Base-by-base conservation (phyloP, 2,797 vertebrate species). In the Cephalopachus bancanus region DNA sequence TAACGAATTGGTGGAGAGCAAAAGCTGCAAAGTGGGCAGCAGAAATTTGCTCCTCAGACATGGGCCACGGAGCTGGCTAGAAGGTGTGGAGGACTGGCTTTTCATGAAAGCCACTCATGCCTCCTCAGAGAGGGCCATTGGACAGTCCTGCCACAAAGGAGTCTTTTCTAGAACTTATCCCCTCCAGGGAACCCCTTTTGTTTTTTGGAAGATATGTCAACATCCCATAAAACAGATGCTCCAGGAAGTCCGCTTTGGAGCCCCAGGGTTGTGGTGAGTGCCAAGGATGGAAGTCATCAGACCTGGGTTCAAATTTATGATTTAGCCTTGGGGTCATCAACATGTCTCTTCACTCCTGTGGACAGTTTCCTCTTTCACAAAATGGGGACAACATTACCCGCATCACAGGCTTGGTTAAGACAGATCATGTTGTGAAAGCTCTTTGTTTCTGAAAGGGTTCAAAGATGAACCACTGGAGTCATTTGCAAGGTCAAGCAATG, bases 381-480 rank as follows among this genome's bases (percentile, higher is more conserved):
- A 26, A 62, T 5, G 57, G 10, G 12, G 49, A 51, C 6, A 49
- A 8, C 7, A 3, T 7, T 1, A 2, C 12, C n/a, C 20, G 12
- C 7, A n/a, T 24, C 17, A 10, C 1, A 2, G 12, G 10, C 22
- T 19, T 11, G 24, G 49, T 76, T 4, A 37, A 83, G 28, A 33
- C 3, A 19, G 64, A 26, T 1, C 7, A 53, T 4, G 9, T 3
- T 28, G 22, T 6, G 74, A 37, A 5, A 22, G 28, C 33, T 55
- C 44, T 3, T 26, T 6, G n/a, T n/a, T 79, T 3, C 26, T 26
- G 2, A 1, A 6, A 24, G 5, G 44, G 78, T 75, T 44, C 53
- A 10, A 1, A 1, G 0, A 3, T 22, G 28, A 94, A 22, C 20
- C 15, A 11, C 14, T 2, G 0, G 44, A 62, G 20, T 11, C 11